Evolutionary conservation across 2,797 vertebrate genomes (phyloP).

Genomic region (Bradypodion pumilum): DNA sequence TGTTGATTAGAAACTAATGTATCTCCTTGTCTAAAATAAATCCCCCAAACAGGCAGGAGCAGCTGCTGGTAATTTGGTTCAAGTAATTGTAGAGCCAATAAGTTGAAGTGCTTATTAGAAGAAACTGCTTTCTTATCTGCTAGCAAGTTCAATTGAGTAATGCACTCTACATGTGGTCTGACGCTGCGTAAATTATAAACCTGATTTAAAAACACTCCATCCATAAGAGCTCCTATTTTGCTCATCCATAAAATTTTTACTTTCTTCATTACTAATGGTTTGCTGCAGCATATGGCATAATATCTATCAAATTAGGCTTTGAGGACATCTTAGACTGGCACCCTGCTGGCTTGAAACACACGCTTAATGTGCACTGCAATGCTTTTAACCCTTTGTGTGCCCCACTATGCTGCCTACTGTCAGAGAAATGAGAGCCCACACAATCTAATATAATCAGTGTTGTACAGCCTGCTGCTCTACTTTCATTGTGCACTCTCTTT

Average conservation of each 20-base stretch:
- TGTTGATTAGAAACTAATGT: slow-evolving; percentile 86
- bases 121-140: slow-evolving; percentile 88
- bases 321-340: slow-evolving; percentile 84
- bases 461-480: slow-evolving; percentile 1
- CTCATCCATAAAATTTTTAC: slow-evolving; percentile 86
- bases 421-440: slow-evolving; percentile 48
- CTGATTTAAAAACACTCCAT: slow-evolving; percentile 89
- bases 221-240: slow-evolving; percentile 84
- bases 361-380: slow-evolving; percentile 80
- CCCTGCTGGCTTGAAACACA: slow-evolving; percentile 82
- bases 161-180: slow-evolving; percentile 84
- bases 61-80: slow-evolving; percentile 87
- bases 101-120: slow-evolving; percentile 88
- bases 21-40: slow-evolving; percentile 82
- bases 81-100: slow-evolving; percentile 88
- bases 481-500: slow-evolving; percentile 25
- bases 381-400: slow-evolving; percentile 76
- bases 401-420: slow-evolving; percentile 31
- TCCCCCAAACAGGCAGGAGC: slow-evolving; percentile 81
- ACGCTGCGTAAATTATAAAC: slow-evolving; percentile 86
- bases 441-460: slow-evolving; percentile 16
- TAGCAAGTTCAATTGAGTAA: slow-evolving; percentile 90
- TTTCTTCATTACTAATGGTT: slow-evolving; percentile 83
- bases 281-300: slow-evolving; percentile 83
- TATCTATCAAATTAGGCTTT: slow-evolving; percentile 87